Evolutionary conservation across 2,113 vertebrate species (phyloP).

Genomic region (Ictidomys tridecemlineatus): DNA sequence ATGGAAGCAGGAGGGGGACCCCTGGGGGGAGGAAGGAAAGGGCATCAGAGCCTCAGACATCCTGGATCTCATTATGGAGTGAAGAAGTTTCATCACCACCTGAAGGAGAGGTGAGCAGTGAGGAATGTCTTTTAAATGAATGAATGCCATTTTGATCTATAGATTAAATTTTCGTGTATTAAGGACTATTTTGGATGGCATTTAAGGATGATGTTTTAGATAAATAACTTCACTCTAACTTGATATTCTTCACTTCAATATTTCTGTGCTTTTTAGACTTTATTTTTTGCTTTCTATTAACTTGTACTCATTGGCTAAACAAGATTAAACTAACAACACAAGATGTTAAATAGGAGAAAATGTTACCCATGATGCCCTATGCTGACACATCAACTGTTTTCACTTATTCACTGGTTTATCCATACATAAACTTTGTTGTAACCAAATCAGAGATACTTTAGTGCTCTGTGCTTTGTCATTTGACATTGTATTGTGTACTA

Average conservation of each 20-base stretch:
- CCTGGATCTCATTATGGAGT: not conserved
- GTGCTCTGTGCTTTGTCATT: constrained; percentile 19
- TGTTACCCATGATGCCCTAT: not conserved
- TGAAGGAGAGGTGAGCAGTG: not conserved
- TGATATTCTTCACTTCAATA: not conserved
- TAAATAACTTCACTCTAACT: not conserved
- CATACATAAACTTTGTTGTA: not conserved
- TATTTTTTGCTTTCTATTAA: not conserved
- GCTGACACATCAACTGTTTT: not conserved
- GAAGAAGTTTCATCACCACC: not conserved
- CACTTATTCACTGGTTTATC: constrained; percentile 13
- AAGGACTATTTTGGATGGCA: not conserved
- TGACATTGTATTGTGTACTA: not conserved
- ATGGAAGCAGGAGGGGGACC: rapidly evolving
- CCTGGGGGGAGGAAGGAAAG: not conserved
- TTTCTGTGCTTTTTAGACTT: not conserved
- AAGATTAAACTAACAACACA: not conserved
- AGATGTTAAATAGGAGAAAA: not conserved
- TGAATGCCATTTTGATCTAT: not conserved
- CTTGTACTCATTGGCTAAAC: not conserved
- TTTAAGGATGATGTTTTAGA: not conserved
- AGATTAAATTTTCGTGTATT: not conserved
- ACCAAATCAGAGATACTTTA: not conserved
- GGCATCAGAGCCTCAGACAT: not conserved
- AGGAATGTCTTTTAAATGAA: not conserved